phyloP scores from a whole-genome alignment of 2,113 vertebrate species.

The Notechis scutatus region DNA sequence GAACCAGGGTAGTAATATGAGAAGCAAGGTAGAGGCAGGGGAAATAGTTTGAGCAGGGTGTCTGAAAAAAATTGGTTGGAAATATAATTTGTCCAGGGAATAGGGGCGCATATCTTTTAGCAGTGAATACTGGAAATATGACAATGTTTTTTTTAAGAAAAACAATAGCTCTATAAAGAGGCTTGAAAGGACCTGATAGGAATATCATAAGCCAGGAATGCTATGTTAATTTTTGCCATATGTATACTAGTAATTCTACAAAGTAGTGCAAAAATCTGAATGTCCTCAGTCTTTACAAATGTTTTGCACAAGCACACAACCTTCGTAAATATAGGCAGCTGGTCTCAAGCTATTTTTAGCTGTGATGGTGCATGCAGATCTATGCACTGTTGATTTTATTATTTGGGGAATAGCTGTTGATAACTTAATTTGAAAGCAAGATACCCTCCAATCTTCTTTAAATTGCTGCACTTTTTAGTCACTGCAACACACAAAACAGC shows the following conservation, averaged over 20 bases:
- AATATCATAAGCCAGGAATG: neutral
- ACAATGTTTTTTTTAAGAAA: neutral
- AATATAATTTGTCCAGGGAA: neutral
- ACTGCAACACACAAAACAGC: neutral
- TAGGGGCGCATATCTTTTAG: neutral
- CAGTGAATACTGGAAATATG: neutral
- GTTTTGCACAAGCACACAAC: neutral
- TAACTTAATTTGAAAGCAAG: neutral
- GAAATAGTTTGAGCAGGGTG: conserved; percentile 23
- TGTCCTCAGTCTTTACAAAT: neutral
- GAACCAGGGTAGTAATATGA: conserved; percentile 28
- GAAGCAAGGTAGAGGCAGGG: conserved; percentile 8
- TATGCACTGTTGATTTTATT: neutral
- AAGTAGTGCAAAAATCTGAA: neutral
- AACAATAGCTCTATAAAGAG: neutral
- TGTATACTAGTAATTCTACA: neutral
- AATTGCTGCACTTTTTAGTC: neutral
- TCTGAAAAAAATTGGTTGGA: conserved; percentile 27
- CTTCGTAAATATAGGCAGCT: neutral
- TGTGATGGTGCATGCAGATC: neutral
- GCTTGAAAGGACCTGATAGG: neutral
- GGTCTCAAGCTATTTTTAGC: neutral
- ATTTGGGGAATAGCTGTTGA: neutral
- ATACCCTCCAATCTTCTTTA: neutral
- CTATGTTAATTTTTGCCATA: neutral